Evolutionary conservation across 2,113 vertebrate species (phyloP), one percentile per base, ranked within the genome.

Genomic region (Myocastor coypus): DNA sequence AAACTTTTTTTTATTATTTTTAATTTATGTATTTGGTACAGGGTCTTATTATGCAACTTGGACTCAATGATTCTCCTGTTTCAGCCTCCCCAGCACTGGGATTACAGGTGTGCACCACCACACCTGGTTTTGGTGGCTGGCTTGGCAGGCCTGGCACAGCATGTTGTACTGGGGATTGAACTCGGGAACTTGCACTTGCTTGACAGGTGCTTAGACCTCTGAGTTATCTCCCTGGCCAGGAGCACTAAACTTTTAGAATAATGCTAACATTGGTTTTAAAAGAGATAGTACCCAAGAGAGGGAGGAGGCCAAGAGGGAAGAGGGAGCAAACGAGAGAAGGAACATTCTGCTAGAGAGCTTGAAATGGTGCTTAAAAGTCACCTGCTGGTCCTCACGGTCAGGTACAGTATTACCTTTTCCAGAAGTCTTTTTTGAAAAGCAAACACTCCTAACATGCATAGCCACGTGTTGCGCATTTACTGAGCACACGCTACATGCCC

Each of bases 181-280:
- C 55, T 57, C 16, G 55, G 16, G 16, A 57, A 16, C 55, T 57
- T 57, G 55, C 5, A 5, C 55, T 57, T 57, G 55, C 55, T 16
- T 19, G 55, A 16, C 55, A 57, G 55, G 55, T 16, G 19, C 55
- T 57, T 57, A 57, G 55, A 19, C 55, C 55, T 0, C 55, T 57
- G 16, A 57, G 55, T 16, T 16, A 57, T 57, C 55, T 57, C 55
- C 16, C 55, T 57, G 55, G 55, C 55, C 55, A 34, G 84, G 77
- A 77, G 75, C 13, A 92, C 40, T 46, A 84, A 89, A 83, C 69
- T 95, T 40, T 61, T 83, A 80, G 75, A 40, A 75, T 40, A 90
- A 19, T 87, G 87, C 42, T 85, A 30, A 24, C 52, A 22, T 84
- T 96, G 89, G 34, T 83, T 71, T 77, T 73, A n/a, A 92, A 87